Evolutionary conservation across 2,113 vertebrate genomes (phyloP).

Genomic region (Cavia porcellus): DNA sequence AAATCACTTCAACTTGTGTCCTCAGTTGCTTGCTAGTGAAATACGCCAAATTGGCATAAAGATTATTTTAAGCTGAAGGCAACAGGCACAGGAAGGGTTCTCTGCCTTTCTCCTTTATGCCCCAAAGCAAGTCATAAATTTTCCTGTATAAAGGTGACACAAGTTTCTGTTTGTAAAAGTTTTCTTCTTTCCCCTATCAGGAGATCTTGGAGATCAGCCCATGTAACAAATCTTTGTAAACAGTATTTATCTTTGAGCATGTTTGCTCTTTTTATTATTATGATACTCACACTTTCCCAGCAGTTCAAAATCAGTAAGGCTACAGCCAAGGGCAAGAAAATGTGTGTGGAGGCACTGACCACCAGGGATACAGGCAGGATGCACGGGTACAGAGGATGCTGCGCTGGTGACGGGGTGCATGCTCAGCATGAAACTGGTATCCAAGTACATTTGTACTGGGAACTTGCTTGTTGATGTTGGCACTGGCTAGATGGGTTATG

Average conservation of each 20-base stretch:
- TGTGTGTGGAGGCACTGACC: neutral
- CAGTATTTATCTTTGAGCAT: neutral
- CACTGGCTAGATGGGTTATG: neutral
- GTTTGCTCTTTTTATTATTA: neutral
- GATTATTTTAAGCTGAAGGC: neutral
- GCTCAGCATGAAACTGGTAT: neutral
- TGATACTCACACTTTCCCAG: neutral
- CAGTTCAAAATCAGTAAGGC: neutral
- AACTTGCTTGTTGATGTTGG: neutral
- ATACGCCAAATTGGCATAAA: neutral
- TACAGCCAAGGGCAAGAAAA: neutral
- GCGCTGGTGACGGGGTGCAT: neutral
- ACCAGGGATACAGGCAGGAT: neutral
- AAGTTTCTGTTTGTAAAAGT: neutral
- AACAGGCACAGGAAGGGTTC: neutral
- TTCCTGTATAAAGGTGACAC: neutral
- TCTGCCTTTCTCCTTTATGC: neutral
- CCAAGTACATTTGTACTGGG: neutral
- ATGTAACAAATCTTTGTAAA: neutral
- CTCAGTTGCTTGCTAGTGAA: constrained; percentile 32
- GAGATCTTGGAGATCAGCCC: neutral
- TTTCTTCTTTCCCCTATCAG: neutral
- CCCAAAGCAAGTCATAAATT: neutral
- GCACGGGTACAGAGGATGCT: rapidly evolving
- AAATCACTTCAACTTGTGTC: neutral